Evolutionary conservation across 2,113 vertebrate genomes (phyloP).

Genomic region (Elaphurus davidianus): DNA sequence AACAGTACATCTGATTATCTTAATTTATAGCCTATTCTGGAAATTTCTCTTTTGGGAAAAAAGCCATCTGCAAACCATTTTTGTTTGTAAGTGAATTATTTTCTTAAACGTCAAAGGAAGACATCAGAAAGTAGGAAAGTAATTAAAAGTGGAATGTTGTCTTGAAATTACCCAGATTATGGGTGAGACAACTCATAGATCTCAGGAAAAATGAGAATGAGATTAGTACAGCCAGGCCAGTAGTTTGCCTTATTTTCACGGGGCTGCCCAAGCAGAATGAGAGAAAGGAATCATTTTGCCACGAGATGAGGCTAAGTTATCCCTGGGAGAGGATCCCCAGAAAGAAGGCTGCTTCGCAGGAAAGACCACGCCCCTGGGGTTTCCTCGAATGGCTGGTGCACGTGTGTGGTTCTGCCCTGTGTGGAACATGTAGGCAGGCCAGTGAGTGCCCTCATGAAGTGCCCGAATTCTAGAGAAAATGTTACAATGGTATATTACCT

Average conservation of each 20-base stretch:
- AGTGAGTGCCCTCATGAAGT: not conserved
- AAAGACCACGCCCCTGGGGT: not conserved
- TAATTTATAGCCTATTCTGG: constrained; percentile 5
- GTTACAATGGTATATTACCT: not conserved
- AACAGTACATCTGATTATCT: not conserved
- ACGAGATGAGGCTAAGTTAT: not conserved
- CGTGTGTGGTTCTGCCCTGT: not conserved
- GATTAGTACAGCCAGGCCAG: not conserved
- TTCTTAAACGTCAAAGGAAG: not conserved
- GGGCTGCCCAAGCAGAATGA: not conserved
- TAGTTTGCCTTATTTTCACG: not conserved
- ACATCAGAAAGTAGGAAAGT: not conserved
- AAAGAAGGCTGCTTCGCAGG: not conserved
- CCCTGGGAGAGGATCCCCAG: not conserved
- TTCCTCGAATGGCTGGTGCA: not conserved
- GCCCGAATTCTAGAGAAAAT: not conserved
- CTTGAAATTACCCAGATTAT: not conserved
- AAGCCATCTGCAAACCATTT: constrained; percentile 25
- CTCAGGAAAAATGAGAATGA: not conserved
- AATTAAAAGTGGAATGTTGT: not conserved
- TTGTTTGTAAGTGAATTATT: constrained; percentile 45
- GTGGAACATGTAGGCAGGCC: not conserved
- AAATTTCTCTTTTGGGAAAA: constrained; percentile 7
- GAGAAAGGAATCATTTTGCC: not conserved
- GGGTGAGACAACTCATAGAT: not conserved